Conservation (phyloP, 2,797 vertebrate species). For the Garrulus glandarius region DNA sequence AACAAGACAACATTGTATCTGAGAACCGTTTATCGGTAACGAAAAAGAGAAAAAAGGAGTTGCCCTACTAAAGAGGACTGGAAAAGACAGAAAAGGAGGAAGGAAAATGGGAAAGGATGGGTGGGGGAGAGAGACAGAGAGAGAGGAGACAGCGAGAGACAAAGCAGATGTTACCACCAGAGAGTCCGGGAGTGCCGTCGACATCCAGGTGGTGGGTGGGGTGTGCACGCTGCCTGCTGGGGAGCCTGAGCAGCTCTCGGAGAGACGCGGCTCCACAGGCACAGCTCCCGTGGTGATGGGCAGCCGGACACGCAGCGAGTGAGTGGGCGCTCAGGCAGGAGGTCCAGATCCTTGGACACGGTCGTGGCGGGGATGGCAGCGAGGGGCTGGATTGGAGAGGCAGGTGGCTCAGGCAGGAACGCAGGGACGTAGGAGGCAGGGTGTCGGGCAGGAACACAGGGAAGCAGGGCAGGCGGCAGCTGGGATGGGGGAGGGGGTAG, state of each 20-base stretch:
- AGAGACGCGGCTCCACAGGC: too few relatives aligned
- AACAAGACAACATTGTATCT: neutral
- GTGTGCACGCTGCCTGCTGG: neutral
- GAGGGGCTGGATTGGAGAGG: neutral
- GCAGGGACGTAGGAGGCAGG: too few relatives aligned
- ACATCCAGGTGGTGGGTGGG: accelerated
- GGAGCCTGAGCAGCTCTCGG: neutral
- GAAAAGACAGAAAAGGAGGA: neutral
- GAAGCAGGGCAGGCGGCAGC: neutral
- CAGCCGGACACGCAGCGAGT: accelerated
- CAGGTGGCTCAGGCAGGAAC: neutral
- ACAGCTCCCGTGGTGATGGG: accelerated
- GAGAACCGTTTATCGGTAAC: neutral
- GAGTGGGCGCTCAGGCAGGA: too few relatives aligned
- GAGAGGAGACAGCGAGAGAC: neutral
- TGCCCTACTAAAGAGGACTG: neutral
- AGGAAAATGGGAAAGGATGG: neutral
- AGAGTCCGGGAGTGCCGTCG: accelerated
- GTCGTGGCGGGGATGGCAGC: accelerated
- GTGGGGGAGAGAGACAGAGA: too few relatives aligned
- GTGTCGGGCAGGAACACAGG: neutral
- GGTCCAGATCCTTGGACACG: too few relatives aligned
- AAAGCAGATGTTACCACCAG: neutral
- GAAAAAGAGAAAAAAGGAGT: neutral
- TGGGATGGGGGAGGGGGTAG: accelerated